Percentiles rank a stretch among this genome's conserved stretches.
phyloP scores from a whole-genome alignment of 2,797 vertebrate species.

The Psittacula echo region DNA sequence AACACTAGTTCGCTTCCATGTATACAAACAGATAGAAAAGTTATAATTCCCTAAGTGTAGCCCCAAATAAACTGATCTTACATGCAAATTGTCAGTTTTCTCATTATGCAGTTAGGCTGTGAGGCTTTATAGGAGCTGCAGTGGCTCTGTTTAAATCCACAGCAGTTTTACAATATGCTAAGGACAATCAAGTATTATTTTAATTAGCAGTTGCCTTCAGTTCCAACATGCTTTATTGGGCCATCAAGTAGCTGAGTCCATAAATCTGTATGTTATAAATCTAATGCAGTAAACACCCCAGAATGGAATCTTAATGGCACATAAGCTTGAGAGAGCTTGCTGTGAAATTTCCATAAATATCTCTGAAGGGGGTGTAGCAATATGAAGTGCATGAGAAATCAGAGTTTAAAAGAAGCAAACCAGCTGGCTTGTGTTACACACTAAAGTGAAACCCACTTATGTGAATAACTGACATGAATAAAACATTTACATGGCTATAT shows the following conservation, averaged over 20 bases:
- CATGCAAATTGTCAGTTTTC: neutral
- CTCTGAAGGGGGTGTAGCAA: conserved; percentile 60
- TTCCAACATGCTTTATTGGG: conserved; percentile 9
- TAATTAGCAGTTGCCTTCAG: conserved; percentile 43
- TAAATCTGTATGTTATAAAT: conserved; percentile 52
- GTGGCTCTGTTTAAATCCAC: neutral
- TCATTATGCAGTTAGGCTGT: neutral
- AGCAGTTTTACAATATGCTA: neutral
- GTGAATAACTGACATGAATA: conserved; percentile 71
- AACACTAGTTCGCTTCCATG: neutral
- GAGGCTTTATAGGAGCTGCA: neutral
- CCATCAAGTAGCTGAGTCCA: conserved; percentile 22
- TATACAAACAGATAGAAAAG: neutral
- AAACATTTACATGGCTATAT: conserved; percentile 57
- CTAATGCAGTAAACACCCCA: conserved; percentile 62
- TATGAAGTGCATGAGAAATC: conserved; percentile 69
- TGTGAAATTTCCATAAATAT: conserved; percentile 75
- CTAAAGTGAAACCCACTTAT: conserved; percentile 67
- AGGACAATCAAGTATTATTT: conserved; percentile 30
- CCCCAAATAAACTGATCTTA: neutral
- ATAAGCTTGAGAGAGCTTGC: conserved; percentile 69
- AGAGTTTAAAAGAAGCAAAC: conserved; percentile 74
- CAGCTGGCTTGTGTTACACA: conserved; percentile 73
- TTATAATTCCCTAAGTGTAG: neutral
- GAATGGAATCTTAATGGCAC: conserved; percentile 62